These are phyloP conservation scores for Thinocorus orbignyianus DNA, from an alignment of 2,113 vertebrate genomes.

Conservation along the genomic window DNA sequence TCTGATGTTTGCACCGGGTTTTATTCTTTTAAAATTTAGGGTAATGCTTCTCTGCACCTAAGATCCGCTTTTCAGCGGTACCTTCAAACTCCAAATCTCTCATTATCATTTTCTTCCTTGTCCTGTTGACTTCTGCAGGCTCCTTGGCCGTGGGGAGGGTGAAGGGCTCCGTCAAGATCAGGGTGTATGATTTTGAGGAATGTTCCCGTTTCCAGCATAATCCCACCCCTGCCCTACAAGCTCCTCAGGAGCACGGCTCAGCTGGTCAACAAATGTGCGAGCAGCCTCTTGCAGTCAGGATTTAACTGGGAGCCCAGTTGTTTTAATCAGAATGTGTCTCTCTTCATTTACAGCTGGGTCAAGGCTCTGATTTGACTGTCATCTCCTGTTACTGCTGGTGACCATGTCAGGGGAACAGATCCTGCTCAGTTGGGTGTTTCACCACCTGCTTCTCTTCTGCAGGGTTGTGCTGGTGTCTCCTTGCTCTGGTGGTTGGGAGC, in stretches of 20 bases:
- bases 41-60: neutral
- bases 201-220: neutral
- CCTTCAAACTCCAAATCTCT: neutral
- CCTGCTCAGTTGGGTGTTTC: neutral
- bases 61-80: neutral
- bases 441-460: neutral
- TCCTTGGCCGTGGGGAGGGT: neutral
- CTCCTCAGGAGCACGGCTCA: neutral
- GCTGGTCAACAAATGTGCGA: neutral
- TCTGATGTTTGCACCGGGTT: neutral
- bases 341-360: neutral
- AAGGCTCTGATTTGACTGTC: neutral
- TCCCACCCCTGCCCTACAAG: neutral
- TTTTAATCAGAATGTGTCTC: neutral
- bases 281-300: neutral
- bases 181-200: neutral
- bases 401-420: rapidly evolving
- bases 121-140: neutral
- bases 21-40: neutral
- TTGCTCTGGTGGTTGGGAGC: neutral
- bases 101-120: neutral
- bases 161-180: neutral
- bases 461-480: neutral
- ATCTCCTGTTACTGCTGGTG: neutral
- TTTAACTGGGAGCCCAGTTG: neutral